Evolutionary conservation across 92 coral and sea anemone species (phyloP).

Genomic region (Phenganax subtilis): DNA sequence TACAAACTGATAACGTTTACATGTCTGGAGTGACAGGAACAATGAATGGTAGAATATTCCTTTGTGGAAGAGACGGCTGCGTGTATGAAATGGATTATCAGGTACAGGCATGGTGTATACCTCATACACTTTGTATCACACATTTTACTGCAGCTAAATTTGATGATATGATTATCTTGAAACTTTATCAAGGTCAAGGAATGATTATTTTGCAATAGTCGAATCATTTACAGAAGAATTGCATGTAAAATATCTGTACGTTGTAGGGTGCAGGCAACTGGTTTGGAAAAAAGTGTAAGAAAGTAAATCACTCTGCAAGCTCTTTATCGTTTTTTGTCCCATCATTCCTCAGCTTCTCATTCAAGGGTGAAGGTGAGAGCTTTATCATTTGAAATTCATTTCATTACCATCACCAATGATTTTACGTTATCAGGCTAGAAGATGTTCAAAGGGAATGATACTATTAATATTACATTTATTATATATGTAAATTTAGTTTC

Average conservation of each 20-base stretch:
- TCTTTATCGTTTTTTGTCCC: constrained; percentile 80
- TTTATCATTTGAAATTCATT: background rate
- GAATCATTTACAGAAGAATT: background rate
- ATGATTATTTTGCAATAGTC: no score
- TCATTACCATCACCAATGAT: no score
- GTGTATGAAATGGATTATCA: constrained; percentile 91
- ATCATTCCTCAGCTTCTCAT: constrained; percentile 74
- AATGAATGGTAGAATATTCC: constrained; percentile 70
- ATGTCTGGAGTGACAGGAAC: constrained; percentile 84
- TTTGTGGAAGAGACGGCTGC: constrained; percentile 92
- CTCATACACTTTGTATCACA: background rate
- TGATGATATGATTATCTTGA: no score
- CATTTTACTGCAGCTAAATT: no score
- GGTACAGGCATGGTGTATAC: constrained; percentile 50
- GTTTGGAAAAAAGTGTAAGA: constrained; percentile 91
- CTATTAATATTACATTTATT: no score
- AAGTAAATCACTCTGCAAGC: constrained; percentile 91
- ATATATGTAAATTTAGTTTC: no score
- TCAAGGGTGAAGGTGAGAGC: constrained; percentile 79
- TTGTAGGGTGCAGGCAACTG: constrained; percentile 76
- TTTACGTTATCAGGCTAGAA: no score
- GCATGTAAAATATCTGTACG: background rate
- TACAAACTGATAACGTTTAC: constrained; percentile 89
- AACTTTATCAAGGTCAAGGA: no score
- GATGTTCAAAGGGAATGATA: no score